phyloP scores from a whole-genome alignment of 2,113 vertebrate species.

The Ibidorhyncha struthersii region DNA sequence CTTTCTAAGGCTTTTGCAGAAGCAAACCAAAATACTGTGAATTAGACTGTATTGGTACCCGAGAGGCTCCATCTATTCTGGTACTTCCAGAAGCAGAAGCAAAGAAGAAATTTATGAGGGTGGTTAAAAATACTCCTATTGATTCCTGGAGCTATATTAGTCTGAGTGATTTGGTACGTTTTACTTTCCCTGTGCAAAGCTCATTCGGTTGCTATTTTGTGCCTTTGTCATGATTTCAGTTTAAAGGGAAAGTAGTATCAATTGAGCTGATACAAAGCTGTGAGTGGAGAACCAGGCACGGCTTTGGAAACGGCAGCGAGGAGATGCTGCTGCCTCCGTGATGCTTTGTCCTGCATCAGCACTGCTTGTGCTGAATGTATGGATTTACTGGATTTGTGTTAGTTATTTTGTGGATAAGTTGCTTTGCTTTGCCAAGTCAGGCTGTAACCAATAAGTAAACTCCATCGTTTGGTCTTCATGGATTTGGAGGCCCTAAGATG shows the following conservation, averaged over 20 bases:
- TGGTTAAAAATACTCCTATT: slow-evolving; percentile 8
- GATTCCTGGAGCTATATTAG: background rate
- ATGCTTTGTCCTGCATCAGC: background rate
- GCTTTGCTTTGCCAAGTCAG: background rate
- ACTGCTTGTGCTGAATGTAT: background rate
- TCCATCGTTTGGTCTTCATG: background rate
- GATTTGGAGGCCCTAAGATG: background rate
- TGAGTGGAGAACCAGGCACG: background rate
- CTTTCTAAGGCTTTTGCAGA: background rate
- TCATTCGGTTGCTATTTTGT: background rate
- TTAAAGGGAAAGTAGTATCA: background rate
- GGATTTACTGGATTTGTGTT: background rate
- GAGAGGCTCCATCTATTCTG: background rate
- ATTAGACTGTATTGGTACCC: background rate
- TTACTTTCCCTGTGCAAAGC: background rate
- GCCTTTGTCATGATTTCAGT: background rate
- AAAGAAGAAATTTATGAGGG: background rate
- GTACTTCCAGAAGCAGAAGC: background rate
- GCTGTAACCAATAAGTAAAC: background rate
- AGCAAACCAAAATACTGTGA: background rate
- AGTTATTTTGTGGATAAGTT: background rate
- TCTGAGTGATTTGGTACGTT: background rate
- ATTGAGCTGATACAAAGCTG: background rate
- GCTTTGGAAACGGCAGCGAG: background rate
- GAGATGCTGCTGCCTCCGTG: background rate